phyloP scores from a whole-genome alignment of 2,888 invertebrate genomes.

The Tiphia femorata region DNA sequence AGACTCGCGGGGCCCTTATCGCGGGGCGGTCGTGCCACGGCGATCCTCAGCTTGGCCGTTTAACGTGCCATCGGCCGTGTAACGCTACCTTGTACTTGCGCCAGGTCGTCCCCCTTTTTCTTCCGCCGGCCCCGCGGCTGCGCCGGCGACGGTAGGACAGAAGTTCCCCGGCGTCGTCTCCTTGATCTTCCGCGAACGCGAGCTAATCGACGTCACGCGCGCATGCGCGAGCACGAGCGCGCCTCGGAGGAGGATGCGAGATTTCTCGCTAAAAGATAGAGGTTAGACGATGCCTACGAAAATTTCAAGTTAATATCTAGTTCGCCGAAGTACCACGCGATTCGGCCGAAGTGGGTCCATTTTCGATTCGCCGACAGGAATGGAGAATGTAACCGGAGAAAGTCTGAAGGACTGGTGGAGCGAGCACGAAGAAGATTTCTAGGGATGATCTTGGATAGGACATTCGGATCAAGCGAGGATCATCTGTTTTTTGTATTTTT shows the following conservation, averaged over 20 bases:
- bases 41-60: conserved; percentile 28
- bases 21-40: conserved; percentile 13
- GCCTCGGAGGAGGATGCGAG: background rate
- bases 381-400: too few species aligned
- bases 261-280: conserved; percentile 3
- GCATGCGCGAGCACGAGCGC: background rate
- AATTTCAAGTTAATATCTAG: too few species aligned
- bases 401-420: too few species aligned
- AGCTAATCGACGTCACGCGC: conserved; percentile 1
- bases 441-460: too few species aligned
- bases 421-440: too few species aligned
- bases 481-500: too few species aligned
- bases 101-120: background rate
- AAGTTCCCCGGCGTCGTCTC: conserved; percentile 5
- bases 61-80: conserved; percentile 34
- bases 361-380: too few species aligned
- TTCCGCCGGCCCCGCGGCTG: background rate
- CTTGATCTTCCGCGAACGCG: conserved; percentile 9
- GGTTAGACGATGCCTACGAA: too few species aligned
- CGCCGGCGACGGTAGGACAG: conserved; percentile 2
- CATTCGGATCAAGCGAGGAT: too few species aligned
- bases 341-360: too few species aligned
- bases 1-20: conserved; percentile 37
- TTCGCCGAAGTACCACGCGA: too few species aligned
- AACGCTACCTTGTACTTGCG: conserved; percentile 2